These are phyloP conservation scores for Vanessa tameamea DNA, from an alignment of 1,140 invertebrate species.

Conservation along the genomic window DNA sequence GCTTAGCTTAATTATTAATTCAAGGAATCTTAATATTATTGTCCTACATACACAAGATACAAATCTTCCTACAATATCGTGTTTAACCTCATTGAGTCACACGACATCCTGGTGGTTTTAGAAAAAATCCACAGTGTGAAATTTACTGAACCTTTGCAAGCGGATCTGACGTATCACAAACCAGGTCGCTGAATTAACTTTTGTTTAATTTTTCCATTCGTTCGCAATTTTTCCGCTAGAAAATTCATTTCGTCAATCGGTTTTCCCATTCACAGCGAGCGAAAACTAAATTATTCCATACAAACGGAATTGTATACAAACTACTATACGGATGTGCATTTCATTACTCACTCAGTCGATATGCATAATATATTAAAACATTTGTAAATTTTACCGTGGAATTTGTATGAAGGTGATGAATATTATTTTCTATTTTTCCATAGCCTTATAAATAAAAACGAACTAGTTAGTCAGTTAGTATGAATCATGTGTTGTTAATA, in stretches of 20 bases:
- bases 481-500: too few species aligned
- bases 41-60: background rate
- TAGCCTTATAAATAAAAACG: background rate
- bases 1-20: background rate
- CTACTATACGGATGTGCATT: slow-evolving; percentile 26
- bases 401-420: slow-evolving; percentile 10
- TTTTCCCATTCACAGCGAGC: slow-evolving; percentile 19
- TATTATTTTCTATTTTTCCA: slow-evolving; percentile 24
- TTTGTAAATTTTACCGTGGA: slow-evolving; percentile 23
- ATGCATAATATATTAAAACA: slow-evolving; percentile 15
- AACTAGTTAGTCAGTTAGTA: background rate
- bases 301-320: slow-evolving; percentile 26
- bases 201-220: slow-evolving; percentile 29
- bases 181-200: slow-evolving; percentile 14
- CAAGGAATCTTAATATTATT: background rate
- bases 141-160: slow-evolving; percentile 32
- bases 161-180: slow-evolving; percentile 22
- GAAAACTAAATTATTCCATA: slow-evolving; percentile 33
- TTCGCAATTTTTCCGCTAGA: slow-evolving; percentile 24
- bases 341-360: slow-evolving; percentile 14
- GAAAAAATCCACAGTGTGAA: slow-evolving; percentile 37
- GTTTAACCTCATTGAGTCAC: slow-evolving; percentile 19
- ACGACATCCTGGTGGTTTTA: slow-evolving; percentile 31
- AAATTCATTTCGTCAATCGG: slow-evolving; percentile 29
- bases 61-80: background rate